A percentile compares a stretch with the other conserved stretches of the same genome.
These are phyloP conservation scores for Drosophila ezoana DNA, from an alignment of 2,888 invertebrate genomes.

Conservation along the genomic window DNA sequence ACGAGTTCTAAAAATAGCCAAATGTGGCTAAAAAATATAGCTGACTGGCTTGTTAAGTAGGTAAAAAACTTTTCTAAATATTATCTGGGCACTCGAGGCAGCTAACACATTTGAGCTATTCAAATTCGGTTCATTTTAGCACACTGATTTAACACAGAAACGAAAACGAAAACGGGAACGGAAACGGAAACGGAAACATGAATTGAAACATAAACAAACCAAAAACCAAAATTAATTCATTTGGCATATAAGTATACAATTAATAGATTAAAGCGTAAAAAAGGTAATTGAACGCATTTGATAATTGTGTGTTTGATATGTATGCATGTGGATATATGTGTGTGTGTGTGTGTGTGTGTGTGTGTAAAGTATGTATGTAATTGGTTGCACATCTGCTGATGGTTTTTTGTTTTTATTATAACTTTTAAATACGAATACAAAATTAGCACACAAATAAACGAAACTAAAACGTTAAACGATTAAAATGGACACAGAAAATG, in stretches of 20 bases:
- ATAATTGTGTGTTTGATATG: conserved; percentile 13
- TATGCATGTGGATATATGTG: conserved; percentile 11
- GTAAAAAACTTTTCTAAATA: too few species aligned
- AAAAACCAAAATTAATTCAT: neutral
- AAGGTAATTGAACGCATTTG: conserved; percentile 16
- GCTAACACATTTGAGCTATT: neutral
- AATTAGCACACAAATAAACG: conserved; percentile 57
- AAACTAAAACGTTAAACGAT: conserved; percentile 29
- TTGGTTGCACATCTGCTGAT: conserved; percentile 31
- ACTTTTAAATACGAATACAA: conserved; percentile 51
- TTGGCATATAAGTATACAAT: conserved; percentile 13
- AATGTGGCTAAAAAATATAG: too few species aligned
- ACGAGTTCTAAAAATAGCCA: too few species aligned
- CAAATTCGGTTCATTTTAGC: neutral
- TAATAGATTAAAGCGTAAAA: conserved; percentile 19
- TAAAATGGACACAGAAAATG: conserved; percentile 17
- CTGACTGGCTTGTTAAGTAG: too few species aligned
- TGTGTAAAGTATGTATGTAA: conserved; percentile 6
- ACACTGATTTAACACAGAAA: conserved; percentile 3
- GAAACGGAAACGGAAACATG: conserved; percentile 11
- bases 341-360: neutral
- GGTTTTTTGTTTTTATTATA: conserved; percentile 18
- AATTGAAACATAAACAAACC: conserved; percentile 7
- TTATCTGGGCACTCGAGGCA: neutral
- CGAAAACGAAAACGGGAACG: conserved; percentile 1